These are phyloP conservation scores for Pimephales promelas DNA, from an alignment of 2,113 vertebrate genomes.

Conservation along the genomic window DNA sequence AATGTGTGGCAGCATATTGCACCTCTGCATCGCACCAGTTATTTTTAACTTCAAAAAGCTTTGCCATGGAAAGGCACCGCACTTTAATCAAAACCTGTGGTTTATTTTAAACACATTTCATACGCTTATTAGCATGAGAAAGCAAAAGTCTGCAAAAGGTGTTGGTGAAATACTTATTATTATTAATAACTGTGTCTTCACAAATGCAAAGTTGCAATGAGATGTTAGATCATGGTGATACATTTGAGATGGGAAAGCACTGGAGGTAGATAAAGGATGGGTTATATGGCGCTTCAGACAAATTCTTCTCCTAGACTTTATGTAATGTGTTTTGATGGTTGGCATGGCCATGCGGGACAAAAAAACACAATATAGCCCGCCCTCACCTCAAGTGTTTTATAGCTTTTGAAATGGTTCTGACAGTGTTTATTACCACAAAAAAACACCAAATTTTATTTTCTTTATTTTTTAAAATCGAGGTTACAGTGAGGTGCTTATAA, in stretches of 20 bases:
- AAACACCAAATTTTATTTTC: no score
- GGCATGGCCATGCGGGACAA: no score
- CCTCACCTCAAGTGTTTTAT: neutral
- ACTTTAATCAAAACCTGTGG: constrained; percentile 30
- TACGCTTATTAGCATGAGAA: constrained; percentile 14
- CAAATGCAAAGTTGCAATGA: constrained; percentile 22
- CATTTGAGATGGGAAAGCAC: constrained; percentile 3
- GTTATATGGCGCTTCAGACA: neutral
- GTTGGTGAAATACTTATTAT: constrained; percentile 35
- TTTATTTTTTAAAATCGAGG: no score
- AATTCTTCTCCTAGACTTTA: neutral
- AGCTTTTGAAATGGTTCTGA: neutral
- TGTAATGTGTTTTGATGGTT: neutral
- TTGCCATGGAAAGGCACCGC: neutral
- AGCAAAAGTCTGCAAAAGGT: constrained; percentile 4
- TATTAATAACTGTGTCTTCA: constrained; percentile 41
- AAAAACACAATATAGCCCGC: neutral
- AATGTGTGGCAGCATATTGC: constrained; percentile 43
- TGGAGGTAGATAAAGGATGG: neutral
- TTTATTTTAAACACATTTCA: constrained; percentile 34
- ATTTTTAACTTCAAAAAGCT: constrained; percentile 52
- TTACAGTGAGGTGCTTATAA: no score
- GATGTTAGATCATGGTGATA: neutral
- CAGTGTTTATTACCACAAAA: neutral
- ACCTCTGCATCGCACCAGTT: constrained; percentile 51